phyloP scores from a whole-genome alignment of 1,140 invertebrate genomes.

The Lasioglossum baleicum region DNA sequence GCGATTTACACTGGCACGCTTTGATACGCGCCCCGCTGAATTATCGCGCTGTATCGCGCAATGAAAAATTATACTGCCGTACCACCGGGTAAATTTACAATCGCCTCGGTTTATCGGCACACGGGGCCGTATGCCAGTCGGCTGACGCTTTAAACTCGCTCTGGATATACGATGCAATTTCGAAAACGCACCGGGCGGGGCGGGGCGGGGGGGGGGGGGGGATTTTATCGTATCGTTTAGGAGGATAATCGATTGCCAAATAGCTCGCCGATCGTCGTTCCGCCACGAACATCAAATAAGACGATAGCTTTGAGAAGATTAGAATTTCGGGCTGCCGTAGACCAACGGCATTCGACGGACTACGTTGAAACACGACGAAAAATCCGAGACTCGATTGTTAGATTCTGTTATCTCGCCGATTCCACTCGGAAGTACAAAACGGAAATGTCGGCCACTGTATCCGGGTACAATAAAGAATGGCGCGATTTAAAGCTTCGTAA shows the following conservation, averaged over 20 bases:
- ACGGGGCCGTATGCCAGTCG: not conserved
- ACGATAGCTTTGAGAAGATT: not conserved
- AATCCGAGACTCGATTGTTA: no score
- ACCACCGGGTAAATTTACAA: conserved; percentile 24
- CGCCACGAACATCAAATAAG: not conserved
- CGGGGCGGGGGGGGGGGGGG: no score
- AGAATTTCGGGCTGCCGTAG: not conserved
- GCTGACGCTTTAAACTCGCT: not conserved
- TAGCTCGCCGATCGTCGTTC: not conserved
- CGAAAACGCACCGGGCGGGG: not conserved
- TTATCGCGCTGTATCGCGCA: conserved; percentile 14
- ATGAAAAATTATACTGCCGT: conserved; percentile 40
- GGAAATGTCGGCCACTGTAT: no score
- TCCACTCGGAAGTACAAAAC: no score
- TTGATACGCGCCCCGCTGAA: conserved; percentile 4
- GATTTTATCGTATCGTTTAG: not conserved
- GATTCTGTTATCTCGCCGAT: no score
- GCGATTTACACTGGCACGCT: not conserved
- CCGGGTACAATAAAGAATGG: no score
- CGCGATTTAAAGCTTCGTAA: no score
- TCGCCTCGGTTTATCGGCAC: conserved; percentile 21
- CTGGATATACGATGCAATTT: conserved; percentile 15
- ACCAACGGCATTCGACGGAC: not conserved
- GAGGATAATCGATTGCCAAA: not conserved
- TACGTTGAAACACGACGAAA: no score